phyloP scores from a whole-genome alignment of 2,113 vertebrate species.

The Calypte anna region DNA sequence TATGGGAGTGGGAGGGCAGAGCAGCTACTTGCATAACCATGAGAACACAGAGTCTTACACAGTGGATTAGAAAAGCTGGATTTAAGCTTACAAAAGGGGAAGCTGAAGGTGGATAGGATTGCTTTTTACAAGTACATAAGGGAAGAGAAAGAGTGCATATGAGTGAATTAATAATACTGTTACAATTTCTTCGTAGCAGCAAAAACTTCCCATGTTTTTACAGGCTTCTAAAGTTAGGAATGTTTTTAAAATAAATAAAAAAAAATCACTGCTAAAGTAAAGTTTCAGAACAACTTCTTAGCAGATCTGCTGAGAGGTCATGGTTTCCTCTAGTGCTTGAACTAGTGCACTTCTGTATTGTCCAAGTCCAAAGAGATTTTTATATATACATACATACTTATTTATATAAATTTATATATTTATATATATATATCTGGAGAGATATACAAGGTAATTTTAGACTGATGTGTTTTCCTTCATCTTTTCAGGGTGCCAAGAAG shows the following conservation, averaged over 20 bases:
- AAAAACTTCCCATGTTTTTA: neutral
- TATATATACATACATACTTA: no score
- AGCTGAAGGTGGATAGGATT: neutral
- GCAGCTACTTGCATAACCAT: neutral
- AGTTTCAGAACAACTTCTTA: neutral
- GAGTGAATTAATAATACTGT: accelerated
- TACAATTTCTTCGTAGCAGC: neutral
- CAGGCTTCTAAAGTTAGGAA: neutral
- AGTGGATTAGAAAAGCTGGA: neutral
- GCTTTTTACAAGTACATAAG: neutral
- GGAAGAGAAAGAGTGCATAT: neutral
- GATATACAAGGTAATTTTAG: neutral
- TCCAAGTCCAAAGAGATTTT: neutral
- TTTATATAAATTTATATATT: no score
- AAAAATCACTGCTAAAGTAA: neutral
- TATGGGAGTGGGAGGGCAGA: neutral
- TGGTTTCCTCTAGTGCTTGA: neutral
- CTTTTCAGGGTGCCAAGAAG: slow-evolving; percentile 93
- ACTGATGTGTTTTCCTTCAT: neutral
- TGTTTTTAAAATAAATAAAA: neutral
- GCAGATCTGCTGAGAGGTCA: neutral
- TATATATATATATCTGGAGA: no score
- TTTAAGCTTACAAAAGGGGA: neutral
- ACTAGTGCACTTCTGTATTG: neutral
- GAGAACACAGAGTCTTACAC: neutral